phyloP scores from a whole-genome alignment of 2,797 vertebrate genomes.

The Sebastes elongatus region DNA sequence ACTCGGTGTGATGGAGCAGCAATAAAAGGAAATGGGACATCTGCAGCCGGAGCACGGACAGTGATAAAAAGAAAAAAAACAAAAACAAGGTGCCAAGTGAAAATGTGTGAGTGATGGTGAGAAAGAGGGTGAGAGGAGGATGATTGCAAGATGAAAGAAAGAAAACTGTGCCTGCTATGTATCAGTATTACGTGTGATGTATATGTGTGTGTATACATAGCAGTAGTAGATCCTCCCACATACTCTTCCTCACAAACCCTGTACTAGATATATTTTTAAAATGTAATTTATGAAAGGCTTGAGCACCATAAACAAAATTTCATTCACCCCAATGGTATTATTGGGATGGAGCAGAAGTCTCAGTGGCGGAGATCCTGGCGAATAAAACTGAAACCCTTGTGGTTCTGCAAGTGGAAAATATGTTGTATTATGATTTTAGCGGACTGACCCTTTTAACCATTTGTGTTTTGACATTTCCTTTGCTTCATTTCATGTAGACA shows the following conservation, averaged over 20 bases:
- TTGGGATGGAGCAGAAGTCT: neutral
- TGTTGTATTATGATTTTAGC: conserved; percentile 16
- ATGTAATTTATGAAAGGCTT: neutral
- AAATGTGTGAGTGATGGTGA: conserved; percentile 36
- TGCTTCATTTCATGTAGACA: conserved; percentile 33
- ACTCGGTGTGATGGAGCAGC: conserved; percentile 27
- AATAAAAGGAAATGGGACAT: conserved; percentile 34
- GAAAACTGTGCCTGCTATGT: neutral
- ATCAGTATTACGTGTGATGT: neutral
- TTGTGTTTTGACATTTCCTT: conserved; percentile 15
- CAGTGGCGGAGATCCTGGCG: neutral
- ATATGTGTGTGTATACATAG: neutral
- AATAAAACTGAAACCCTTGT: neutral
- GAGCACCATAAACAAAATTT: neutral
- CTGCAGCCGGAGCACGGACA: conserved; percentile 9
- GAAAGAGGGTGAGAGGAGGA: conserved; percentile 33
- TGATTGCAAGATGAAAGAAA: conserved; percentile 20
- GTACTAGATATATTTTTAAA: neutral
- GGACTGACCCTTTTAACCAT: conserved; percentile 18
- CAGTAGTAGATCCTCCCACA: conserved; percentile 11
- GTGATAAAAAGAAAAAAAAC: neutral
- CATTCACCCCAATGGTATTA: neutral
- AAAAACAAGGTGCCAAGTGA: neutral
- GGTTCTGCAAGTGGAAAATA: conserved; percentile 18
- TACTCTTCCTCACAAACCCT: neutral